A percentile compares a stretch with the other conserved stretches of the same genome.
These are phyloP conservation scores for Sialia sialis DNA, from an alignment of 2,113 vertebrate species.

Conservation along the genomic window DNA sequence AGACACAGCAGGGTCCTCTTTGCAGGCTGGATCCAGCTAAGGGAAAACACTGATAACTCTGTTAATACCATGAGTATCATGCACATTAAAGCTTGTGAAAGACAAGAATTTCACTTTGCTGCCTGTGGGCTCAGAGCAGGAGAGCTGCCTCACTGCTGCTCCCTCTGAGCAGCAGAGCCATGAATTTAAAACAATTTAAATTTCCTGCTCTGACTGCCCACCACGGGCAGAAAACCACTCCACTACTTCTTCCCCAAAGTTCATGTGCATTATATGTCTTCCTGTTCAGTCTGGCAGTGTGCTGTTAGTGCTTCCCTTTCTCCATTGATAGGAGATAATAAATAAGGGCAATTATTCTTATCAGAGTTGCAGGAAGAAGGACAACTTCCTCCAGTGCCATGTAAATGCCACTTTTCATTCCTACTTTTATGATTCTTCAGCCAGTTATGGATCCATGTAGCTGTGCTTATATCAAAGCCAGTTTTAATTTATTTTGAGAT, in stretches of 20 bases:
- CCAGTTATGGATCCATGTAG: conserved; percentile 31
- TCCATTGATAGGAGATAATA: background rate
- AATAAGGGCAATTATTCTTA: conserved; percentile 48
- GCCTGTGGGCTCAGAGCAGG: background rate
- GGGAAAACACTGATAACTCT: background rate
- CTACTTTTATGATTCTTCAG: conserved; percentile 37
- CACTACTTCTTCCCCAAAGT: background rate
- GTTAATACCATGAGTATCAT: background rate
- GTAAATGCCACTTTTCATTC: conserved; percentile 54
- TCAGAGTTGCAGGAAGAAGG: background rate
- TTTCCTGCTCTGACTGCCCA: background rate
- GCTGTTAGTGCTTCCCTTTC: background rate
- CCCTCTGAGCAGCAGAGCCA: background rate
- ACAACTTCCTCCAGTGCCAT: background rate
- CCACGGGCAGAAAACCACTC: background rate
- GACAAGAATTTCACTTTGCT: background rate
- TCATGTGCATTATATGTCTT: background rate
- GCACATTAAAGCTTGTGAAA: background rate
- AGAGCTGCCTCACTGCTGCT: background rate
- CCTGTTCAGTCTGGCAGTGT: background rate
- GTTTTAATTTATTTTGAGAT: conserved; percentile 63
- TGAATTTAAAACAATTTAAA: background rate
- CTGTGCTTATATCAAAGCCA: conserved; percentile 47
- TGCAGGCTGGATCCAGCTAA: background rate
- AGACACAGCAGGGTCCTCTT: background rate